Base-by-base conservation (phyloP, 37 sponge, comb jelly and placozoan species). In the Corticium candelabrum region DNA sequence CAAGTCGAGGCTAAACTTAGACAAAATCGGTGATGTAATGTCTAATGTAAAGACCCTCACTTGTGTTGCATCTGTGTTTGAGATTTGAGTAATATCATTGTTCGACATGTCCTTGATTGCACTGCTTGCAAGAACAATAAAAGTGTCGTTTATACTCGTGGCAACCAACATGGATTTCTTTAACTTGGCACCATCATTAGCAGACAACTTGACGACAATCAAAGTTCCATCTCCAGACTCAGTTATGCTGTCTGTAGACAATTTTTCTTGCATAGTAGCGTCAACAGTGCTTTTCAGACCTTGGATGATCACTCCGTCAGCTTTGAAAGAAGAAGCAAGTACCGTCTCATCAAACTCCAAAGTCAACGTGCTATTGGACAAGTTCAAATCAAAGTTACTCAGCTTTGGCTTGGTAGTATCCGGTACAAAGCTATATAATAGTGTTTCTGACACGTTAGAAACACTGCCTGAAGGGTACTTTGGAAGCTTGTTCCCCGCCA, bases 1-100 rank as follows among this genome's bases (percentile, higher is more conserved):
- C 34, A 94, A 73, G 41, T 89, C 86, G 31, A 94, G 39, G 2
- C 83, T 77, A 69, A 78, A 89, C 4, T 82, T 74, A 29, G 41
- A 74, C 3, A 94, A 74, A 37, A 41, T 50, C 21, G 94, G 94
- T 4, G 41, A 33, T 3, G 80, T 81, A 0, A 67, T 87, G 73
- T 94, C 94, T 37, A 37, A 76, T 33, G 78, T 77, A 62, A 82
- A 85, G 41, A 79, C 80, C 2, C 76, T 41, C 0, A 80, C 88
- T 75, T 87, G 86, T 3, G 80, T 5, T 67, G 87, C 56, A 43
- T 43, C 56, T 5, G 11, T 21, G 56, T 11, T 43, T 5, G 56
- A 43, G 56, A 43, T 43, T n/a, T n/a, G n/a, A n/a, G n/a, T n/a
- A n/a, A n/a, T n/a, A n/a, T n/a, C n/a, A n/a, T n/a, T n/a, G n/a